Evolutionary conservation across 2,888 invertebrate species (phyloP).

Genomic region (Megaustenia siamemsis): DNA sequence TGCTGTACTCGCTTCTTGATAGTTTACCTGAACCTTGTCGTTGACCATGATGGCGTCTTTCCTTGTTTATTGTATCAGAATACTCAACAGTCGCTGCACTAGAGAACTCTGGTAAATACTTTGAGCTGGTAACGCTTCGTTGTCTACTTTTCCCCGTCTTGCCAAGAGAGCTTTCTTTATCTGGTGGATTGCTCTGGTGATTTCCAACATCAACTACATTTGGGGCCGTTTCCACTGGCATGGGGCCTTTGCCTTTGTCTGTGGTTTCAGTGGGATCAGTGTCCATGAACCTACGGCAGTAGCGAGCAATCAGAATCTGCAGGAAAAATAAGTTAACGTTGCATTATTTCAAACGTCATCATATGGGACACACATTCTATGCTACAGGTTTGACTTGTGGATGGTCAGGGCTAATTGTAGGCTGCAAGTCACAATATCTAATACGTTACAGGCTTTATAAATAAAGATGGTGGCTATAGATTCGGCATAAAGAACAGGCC

Average conservation of each 20-base stretch:
- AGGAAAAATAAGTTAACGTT: background rate
- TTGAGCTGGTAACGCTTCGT: background rate
- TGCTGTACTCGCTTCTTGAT: too few relatives aligned
- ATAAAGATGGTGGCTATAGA: too few relatives aligned
- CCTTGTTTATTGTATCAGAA: background rate
- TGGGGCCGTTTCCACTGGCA: slow-evolving; percentile 44
- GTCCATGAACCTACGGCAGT: slow-evolving; percentile 59
- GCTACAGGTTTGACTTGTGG: too few relatives aligned
- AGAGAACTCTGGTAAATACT: slow-evolving; percentile 23
- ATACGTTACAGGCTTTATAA: too few relatives aligned
- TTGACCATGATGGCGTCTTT: background rate
- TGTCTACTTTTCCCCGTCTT: background rate
- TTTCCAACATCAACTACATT: background rate
- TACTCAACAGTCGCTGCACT: background rate
- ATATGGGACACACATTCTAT: too few relatives aligned
- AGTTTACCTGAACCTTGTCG: too few relatives aligned
- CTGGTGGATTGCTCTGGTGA: background rate
- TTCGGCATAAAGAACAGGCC: too few relatives aligned
- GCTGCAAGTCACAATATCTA: too few relatives aligned
- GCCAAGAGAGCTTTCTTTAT: background rate
- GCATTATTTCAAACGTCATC: background rate
- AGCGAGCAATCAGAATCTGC: slow-evolving; percentile 57
- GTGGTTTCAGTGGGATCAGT: background rate
- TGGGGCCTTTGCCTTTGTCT: slow-evolving; percentile 23
- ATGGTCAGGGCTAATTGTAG: too few relatives aligned